Percentiles rank a stretch among this genome's conserved stretches.
phyloP scores from a whole-genome alignment of 1,140 invertebrate species.

The Drosophila pseudoananassae region DNA sequence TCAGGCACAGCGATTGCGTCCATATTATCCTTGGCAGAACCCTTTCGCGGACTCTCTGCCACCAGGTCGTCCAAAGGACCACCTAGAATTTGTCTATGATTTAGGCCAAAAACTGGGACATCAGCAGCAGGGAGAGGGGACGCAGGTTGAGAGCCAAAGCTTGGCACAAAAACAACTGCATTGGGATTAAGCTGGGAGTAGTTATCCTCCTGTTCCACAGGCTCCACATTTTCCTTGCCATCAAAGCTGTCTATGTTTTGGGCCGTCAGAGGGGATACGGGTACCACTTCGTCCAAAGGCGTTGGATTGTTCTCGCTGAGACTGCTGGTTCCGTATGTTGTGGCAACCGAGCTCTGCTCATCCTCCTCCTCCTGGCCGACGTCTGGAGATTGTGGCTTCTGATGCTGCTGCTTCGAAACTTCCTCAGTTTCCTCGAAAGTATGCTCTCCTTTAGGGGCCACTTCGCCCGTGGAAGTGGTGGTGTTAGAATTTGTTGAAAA shows the following conservation, averaged over 20 bases:
- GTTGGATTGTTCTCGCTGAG: slow-evolving; percentile 64
- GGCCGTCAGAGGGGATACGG: slow-evolving; percentile 30
- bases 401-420: slow-evolving; percentile 20
- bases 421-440: background rate
- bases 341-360: slow-evolving; percentile 77
- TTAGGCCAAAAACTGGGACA: slow-evolving; percentile 28
- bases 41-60: slow-evolving; percentile 77
- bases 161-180: slow-evolving; percentile 75
- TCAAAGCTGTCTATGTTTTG: slow-evolving; percentile 39
- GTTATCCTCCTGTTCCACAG: slow-evolving; percentile 34
- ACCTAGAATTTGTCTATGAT: background rate
- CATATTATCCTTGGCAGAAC: slow-evolving; percentile 59
- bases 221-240: slow-evolving; percentile 66
- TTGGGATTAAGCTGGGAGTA: slow-evolving; percentile 75
- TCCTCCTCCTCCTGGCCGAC: slow-evolving; percentile 65
- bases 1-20: slow-evolving; percentile 69
- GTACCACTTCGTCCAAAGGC: slow-evolving; percentile 28
- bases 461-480: slow-evolving; percentile 64
- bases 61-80: slow-evolving; percentile 56
- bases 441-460: slow-evolving; percentile 34
- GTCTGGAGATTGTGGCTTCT: slow-evolving; percentile 32
- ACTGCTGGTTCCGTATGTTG: slow-evolving; percentile 76
- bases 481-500: slow-evolving; percentile 78
- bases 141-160: slow-evolving; percentile 66
- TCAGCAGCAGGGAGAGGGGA: slow-evolving; percentile 51